These are phyloP conservation scores for Thalassophryne amazonica DNA, from an alignment of 2,797 vertebrate species.

Conservation along the genomic window DNA sequence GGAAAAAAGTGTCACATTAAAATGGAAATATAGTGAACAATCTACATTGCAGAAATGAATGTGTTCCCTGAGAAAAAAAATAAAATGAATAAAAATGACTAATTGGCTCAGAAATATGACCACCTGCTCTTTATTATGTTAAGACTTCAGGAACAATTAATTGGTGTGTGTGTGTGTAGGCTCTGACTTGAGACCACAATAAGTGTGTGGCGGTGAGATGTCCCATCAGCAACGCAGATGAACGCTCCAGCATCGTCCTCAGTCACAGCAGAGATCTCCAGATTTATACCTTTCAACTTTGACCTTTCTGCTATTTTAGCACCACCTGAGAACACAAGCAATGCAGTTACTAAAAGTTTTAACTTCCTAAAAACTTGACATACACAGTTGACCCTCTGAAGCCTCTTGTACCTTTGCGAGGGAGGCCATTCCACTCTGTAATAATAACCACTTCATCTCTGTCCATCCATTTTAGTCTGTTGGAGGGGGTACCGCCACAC, in stretches of 20 bases:
- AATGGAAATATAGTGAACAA: no score
- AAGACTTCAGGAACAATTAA: no score
- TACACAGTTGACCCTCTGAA: no score
- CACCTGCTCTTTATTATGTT: no score
- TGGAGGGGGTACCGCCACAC: fast-evolving
- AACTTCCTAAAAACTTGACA: no score
- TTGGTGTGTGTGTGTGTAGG: no score
- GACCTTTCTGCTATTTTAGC: fast-evolving
- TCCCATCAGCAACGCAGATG: fast-evolving
- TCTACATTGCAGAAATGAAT: no score
- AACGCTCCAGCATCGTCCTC: slow-evolving; percentile 33
- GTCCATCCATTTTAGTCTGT: fast-evolving
- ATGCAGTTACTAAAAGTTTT: neutral
- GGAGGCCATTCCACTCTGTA: fast-evolving
- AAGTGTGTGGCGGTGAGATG: fast-evolving
- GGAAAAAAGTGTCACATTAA: no score
- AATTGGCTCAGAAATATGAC: no score
- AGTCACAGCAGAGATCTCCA: neutral
- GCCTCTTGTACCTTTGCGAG: neutral
- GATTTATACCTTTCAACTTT: fast-evolving
- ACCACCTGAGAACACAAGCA: neutral
- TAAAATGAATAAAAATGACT: no score
- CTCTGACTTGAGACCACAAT: slow-evolving; percentile 40
- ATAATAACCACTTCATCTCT: fast-evolving
- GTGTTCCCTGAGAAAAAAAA: no score